A percentile compares a stretch with the other conserved stretches of the same genome.
Conservation (phyloP, 2,797 vertebrate species). For the Karalla daura region DNA sequence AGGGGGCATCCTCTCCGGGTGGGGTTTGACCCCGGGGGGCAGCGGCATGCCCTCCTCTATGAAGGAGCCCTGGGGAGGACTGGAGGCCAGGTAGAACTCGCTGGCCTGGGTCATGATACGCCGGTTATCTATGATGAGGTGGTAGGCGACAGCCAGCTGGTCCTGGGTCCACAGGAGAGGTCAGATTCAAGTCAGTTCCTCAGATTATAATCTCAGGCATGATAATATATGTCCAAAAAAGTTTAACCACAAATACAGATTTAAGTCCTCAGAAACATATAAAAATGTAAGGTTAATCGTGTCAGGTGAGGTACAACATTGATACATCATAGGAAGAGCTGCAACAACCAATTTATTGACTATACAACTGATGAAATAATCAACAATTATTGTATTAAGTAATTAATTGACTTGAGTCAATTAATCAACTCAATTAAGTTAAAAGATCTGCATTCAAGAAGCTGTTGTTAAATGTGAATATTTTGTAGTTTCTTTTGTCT, state of each 20-base stretch:
- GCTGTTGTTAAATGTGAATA: no score
- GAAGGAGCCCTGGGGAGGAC: constrained; percentile 95
- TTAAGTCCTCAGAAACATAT: neutral
- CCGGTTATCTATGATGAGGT: constrained; percentile 97
- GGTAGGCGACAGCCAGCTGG: constrained; percentile 96
- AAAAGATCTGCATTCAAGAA: no score
- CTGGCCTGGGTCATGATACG: constrained; percentile 99
- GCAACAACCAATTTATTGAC: no score
- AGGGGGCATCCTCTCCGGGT: constrained; percentile 97
- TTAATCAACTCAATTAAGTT: no score
- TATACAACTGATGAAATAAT: no score
- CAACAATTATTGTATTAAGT: no score
- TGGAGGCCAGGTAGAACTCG: constrained; percentile 99
- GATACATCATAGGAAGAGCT: no score
- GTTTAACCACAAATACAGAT: neutral
- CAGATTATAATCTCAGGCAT: neutral
- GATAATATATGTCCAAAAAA: neutral
- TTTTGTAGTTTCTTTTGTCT: no score
- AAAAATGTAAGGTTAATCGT: neutral
- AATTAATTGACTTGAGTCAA: no score
- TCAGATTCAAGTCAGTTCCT: neutral
- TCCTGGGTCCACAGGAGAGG: constrained; percentile 87
- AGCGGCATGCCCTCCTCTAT: constrained; percentile 95
- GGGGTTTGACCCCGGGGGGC: constrained; percentile 93
- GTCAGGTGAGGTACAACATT: no score